A percentile compares a stretch with the other conserved stretches of the same genome.
Evolutionary conservation across 1,140 invertebrate genomes (phyloP).

Genomic region (Harpegnathos saltator): DNA sequence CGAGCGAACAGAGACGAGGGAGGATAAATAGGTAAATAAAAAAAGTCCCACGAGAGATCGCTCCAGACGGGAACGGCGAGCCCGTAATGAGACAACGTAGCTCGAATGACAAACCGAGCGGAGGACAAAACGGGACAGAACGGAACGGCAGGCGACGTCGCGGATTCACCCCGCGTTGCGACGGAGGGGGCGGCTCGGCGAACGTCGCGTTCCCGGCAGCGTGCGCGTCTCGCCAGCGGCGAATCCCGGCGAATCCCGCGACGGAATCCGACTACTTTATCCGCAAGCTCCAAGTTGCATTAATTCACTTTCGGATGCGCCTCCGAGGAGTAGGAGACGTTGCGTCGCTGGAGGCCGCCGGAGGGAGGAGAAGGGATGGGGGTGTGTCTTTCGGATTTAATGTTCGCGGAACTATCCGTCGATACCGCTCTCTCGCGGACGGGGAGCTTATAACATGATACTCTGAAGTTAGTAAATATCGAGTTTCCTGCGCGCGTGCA

Average conservation of each 20-base stretch:
- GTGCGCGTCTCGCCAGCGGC: slow-evolving; percentile 1
- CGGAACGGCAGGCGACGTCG: too few species aligned
- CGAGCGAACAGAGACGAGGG: too few species aligned
- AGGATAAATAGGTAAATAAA: too few species aligned
- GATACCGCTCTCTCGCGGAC: slow-evolving; percentile 20
- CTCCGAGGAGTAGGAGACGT: slow-evolving; percentile 20
- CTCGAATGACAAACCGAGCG: too few species aligned
- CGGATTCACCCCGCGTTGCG: too few species aligned
- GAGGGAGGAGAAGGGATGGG: neutral
- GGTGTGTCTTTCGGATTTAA: slow-evolving; percentile 48
- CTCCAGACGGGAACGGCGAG: too few species aligned
- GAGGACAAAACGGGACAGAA: too few species aligned
- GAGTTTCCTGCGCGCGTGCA: slow-evolving; percentile 31
- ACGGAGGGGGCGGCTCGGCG: slow-evolving; percentile 27
- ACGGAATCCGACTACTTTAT: slow-evolving; percentile 66
- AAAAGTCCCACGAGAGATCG: too few species aligned
- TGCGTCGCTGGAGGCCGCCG: too few species aligned
- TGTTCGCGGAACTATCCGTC: slow-evolving; percentile 44
- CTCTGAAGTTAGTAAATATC: slow-evolving; percentile 56
- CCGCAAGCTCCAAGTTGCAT: slow-evolving; percentile 54
- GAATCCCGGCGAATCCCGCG: slow-evolving; percentile 49
- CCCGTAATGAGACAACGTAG: too few species aligned
- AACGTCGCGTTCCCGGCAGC: slow-evolving; percentile 55
- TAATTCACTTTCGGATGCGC: slow-evolving; percentile 65
- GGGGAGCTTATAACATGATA: slow-evolving; percentile 33